Evolutionary conservation across 2,888 invertebrate genomes (phyloP), one percentile per base, ranked within the genome.

Genomic region (Drosophila lacicola): DNA sequence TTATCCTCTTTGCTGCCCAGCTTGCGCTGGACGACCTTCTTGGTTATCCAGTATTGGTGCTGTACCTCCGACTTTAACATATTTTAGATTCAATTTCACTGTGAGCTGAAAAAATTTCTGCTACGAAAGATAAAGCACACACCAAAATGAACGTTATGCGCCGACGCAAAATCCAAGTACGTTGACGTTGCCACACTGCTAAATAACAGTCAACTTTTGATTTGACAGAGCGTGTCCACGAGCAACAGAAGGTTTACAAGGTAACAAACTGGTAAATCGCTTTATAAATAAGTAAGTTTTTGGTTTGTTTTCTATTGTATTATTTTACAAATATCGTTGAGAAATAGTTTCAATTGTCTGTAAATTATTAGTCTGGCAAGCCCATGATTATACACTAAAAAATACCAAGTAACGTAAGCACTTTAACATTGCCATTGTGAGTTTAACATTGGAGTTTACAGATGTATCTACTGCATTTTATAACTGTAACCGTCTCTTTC

Each of bases 11-110:
- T 99, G 85, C 97, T 96, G 36, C 98, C 98, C 53, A 99, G 93
- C 93, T 98, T 98, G 89, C 97, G 95, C 79, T 97, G 95, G 47
- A 99, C 96, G 64, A 97, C 96, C 93, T 99, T 99, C 92, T 99
- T 99, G 8, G 99, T 99, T 62, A 99, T 96, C 99, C 99, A 99
- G 93, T 97, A 99, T 83, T 98, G 98, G 93, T 98, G 97, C 92
- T 98, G 97, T 95, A 98, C 96, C 90, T 95, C 95, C 0, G 91
- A 91, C 64, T 92, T 92, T 61, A 92, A 77, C 92, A 92, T 92
- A 67, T 84, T 89, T 75, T 37, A 41, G 49, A 33, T 45, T 29
- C 42, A 60, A 65, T 62, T 60, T 64, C 47, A 55, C 61, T 65
- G 58, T 54, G 39, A 60, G 56, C 44, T 64, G 73, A 44, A 67